Evolutionary conservation across 2,888 invertebrate genomes (phyloP).

Genomic region (Parnassius glacialis): DNA sequence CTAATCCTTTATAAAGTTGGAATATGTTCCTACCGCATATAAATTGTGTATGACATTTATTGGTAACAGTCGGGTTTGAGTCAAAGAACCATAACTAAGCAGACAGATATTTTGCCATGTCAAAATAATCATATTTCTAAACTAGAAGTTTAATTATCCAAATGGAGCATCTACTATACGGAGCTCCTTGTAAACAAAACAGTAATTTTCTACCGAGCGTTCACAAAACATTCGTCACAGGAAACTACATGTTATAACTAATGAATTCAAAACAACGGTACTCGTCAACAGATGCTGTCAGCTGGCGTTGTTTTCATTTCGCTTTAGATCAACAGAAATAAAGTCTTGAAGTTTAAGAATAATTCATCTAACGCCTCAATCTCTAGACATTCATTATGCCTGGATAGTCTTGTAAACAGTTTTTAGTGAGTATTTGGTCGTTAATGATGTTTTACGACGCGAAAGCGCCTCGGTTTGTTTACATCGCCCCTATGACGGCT

Average conservation of each 20-base stretch:
- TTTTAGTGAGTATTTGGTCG: constrained; percentile 6
- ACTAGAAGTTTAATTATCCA: too few relatives aligned
- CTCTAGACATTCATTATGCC: background rate
- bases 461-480: constrained; percentile 1
- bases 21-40: too few relatives aligned
- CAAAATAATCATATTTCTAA: too few relatives aligned
- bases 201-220: too few relatives aligned
- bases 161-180: too few relatives aligned
- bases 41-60: too few relatives aligned
- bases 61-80: too few relatives aligned
- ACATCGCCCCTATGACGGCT: background rate
- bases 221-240: background rate
- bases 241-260: background rate
- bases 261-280: constrained; percentile 1
- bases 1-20: too few relatives aligned
- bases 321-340: background rate
- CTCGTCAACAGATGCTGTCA: constrained; percentile 1
- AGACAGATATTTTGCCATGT: too few relatives aligned
- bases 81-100: too few relatives aligned
- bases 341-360: background rate
- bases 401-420: background rate
- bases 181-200: too few relatives aligned
- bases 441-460: constrained; percentile 15
- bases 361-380: background rate
- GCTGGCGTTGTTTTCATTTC: background rate